Percentiles rank a stretch among this genome's conserved stretches.
These are phyloP conservation scores for Clytia hemisphaerica DNA, from an alignment of 30 jellyfish, hydroid and myxozoan genomes.

Conservation along the genomic window DNA sequence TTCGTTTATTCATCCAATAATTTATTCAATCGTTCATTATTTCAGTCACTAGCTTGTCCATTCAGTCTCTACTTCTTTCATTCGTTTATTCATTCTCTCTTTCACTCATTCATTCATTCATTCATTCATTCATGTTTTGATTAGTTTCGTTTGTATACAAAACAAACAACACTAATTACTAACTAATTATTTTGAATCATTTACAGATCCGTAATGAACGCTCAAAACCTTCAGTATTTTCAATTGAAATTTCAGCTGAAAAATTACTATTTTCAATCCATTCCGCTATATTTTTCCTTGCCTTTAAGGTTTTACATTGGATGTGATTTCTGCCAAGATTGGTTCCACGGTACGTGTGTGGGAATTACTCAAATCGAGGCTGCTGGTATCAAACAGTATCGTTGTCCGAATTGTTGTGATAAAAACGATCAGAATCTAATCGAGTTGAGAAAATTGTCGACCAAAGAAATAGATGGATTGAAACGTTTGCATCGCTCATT, in stretches of 20 bases:
- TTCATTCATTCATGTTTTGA: too few relatives aligned
- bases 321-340: constrained; percentile 92
- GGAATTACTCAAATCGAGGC: constrained; percentile 98
- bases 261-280: not conserved
- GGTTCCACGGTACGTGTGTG: constrained; percentile 97
- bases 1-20: too few relatives aligned
- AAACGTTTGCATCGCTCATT: constrained; percentile 75
- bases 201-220: too few relatives aligned
- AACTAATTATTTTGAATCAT: too few relatives aligned
- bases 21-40: too few relatives aligned
- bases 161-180: too few relatives aligned
- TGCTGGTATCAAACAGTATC: constrained; percentile 56
- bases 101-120: too few relatives aligned
- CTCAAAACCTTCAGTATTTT: too few relatives aligned
- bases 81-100: too few relatives aligned
- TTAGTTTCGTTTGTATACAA: too few relatives aligned
- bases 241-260: not conserved
- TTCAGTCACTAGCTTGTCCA: too few relatives aligned
- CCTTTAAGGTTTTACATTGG: constrained; percentile 81
- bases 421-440: constrained; percentile 51
- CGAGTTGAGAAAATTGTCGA: constrained; percentile 53
- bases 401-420: constrained; percentile 82
- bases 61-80: too few relatives aligned
- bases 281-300: not conserved
- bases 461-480: constrained; percentile 82